Base-by-base conservation (phyloP, 2,797 vertebrate species). In the Enteromius treurensis region DNA sequence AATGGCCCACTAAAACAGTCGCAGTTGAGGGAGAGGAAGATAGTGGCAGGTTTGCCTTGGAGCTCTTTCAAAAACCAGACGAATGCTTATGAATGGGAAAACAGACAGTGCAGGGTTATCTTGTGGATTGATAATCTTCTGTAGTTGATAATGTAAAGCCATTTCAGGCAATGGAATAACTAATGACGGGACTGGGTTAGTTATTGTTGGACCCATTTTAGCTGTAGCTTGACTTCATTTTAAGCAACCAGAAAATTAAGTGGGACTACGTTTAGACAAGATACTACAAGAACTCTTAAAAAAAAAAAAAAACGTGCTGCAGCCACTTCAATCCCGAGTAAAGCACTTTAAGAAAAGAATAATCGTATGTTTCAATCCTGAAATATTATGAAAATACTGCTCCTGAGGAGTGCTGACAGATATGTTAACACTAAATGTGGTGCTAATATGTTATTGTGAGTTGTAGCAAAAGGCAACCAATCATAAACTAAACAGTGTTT, bases 1-100 rank as follows among this genome's bases (percentile, higher is more conserved):
- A 79, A 80, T 83, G 90, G 93, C 91, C 88, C 89, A 90, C 86
- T 80, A 74, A 84, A 84, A 82, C 74, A 88, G 81, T 77, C 69
- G 10, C 47, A 65, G 45, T 51, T 69, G 29, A 62, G 88, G 86
- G 79, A 78, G 81, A 77, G 79, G 45, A 86, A 87, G 89, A 88
- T 86, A 88, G 88, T 85, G 84, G 83, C 70, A 62, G 77, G 62
- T 79, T 84, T 81, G 55, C 73, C 82, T 65, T 64, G 17, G 86
- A 73, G 83, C 88, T 89, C 55, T 88, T 64, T 75, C 5, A 76
- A 68, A 58, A 80, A 74, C 29, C 4, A 11, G 69, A 70, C 69
- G 37, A 40, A 80, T 83, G 85, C 83, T 83, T 87, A 86, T 83
- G 60, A 81, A 87, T 60, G 29, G 55, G 70, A 7, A 82, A 76